A percentile compares a stretch with the other conserved stretches of the same genome.
These are phyloP conservation scores for Tigriopus californicus DNA, from an alignment of 2,888 invertebrate species.

Conservation along the genomic window DNA sequence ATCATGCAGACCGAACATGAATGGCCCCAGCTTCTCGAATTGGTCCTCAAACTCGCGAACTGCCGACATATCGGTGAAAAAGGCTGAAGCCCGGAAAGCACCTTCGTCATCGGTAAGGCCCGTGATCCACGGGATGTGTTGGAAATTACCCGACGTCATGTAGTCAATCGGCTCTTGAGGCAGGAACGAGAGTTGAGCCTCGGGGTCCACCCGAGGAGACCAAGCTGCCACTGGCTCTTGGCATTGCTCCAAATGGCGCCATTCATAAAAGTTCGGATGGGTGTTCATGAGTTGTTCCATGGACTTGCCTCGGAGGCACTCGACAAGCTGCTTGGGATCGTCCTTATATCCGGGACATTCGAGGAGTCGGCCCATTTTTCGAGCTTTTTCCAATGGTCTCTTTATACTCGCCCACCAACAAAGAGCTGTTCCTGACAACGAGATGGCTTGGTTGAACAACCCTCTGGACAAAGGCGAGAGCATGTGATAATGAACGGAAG, in stretches of 20 bases:
- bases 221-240: conserved; percentile 12
- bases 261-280: conserved; percentile 15
- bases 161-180: conserved; percentile 13
- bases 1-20: conserved; percentile 12
- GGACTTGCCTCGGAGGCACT: conserved; percentile 4
- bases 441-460: conserved; percentile 9
- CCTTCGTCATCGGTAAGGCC: conserved; percentile 14
- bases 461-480: conserved; percentile 16
- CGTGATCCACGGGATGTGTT: conserved; percentile 8
- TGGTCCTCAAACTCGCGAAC: conserved; percentile 7
- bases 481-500: conserved; percentile 18
- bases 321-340: not conserved
- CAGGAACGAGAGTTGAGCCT: conserved; percentile 6
- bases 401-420: conserved; percentile 15
- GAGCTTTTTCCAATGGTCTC: conserved; percentile 7
- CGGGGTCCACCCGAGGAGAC: conserved; percentile 11
- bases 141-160: conserved; percentile 11
- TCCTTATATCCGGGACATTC: conserved; percentile 1
- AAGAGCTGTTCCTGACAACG: conserved; percentile 11
- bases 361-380: not conserved
- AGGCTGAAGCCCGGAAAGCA: not conserved
- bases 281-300: conserved; percentile 13
- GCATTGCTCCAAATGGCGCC: conserved; percentile 11
- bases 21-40: conserved; percentile 6
- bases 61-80: not conserved